These are phyloP conservation scores for Pantherophis alleghaniensis DNA, from an alignment of 2,797 vertebrate species.

Conservation along the genomic window DNA sequence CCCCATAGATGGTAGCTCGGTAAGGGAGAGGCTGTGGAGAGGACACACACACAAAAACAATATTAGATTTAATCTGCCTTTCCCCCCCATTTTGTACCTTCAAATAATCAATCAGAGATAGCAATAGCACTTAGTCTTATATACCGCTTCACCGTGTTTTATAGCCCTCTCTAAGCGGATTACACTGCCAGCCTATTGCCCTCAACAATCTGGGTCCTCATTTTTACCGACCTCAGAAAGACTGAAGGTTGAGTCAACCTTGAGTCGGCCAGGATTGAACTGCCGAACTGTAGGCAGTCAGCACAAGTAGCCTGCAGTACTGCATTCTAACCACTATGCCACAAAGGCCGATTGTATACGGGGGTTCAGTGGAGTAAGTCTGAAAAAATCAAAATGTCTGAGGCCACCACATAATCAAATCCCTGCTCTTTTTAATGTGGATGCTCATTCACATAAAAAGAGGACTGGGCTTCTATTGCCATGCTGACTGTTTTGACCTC, in stretches of 20 bases:
- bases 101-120: not conserved
- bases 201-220: too few species aligned
- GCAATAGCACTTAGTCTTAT: not conserved
- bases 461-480: not conserved
- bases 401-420: not conserved
- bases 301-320: too few species aligned
- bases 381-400: not conserved
- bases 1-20: slow-evolving; percentile 39
- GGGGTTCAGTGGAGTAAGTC: not conserved
- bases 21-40: slow-evolving; percentile 47
- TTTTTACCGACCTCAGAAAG: too few species aligned
- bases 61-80: not conserved
- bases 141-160: not conserved
- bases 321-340: too few species aligned
- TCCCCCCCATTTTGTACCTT: not conserved
- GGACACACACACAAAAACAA: not conserved
- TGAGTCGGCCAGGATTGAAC: too few species aligned
- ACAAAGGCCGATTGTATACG: not conserved
- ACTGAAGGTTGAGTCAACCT: too few species aligned
- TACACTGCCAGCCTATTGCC: too few species aligned
- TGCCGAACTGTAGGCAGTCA: too few species aligned
- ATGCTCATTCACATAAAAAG: not conserved
- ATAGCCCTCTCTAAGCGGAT: too few species aligned
- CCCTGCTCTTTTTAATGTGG: not conserved
- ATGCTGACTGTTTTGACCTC: not conserved